phyloP scores from a whole-genome alignment of 2,888 invertebrate species.

The Mamestra brassicae region DNA sequence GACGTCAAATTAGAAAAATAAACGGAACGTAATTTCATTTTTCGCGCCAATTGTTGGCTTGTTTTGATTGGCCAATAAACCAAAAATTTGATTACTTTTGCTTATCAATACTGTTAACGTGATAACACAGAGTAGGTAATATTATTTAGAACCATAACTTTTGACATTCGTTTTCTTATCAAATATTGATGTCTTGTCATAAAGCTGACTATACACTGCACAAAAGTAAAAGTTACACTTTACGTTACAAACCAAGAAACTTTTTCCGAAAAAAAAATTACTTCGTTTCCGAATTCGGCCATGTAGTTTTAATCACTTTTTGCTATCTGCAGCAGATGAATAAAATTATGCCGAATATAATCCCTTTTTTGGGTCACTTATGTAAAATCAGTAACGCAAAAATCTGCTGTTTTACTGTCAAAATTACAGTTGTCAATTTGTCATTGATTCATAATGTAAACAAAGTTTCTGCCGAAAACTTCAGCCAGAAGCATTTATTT shows the following conservation, averaged over 20 bases:
- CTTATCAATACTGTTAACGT: conserved; percentile 1
- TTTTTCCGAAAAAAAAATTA: too few species aligned
- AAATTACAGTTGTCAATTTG: conserved; percentile 6
- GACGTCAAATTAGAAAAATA: too few species aligned
- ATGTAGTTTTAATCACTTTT: not conserved
- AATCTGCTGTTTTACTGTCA: conserved; percentile 8
- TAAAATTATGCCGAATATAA: not conserved
- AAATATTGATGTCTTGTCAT: not conserved
- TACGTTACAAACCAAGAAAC: too few species aligned
- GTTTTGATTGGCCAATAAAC: not conserved
- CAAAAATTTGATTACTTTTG: not conserved
- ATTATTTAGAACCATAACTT: not conserved
- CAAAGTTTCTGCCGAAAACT: conserved; percentile 1
- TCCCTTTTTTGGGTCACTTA: too few species aligned
- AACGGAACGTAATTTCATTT: conserved; percentile 15
- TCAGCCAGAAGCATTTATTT: too few species aligned
- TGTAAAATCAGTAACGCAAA: too few species aligned
- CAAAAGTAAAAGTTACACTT: not conserved
- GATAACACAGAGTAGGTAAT: too few species aligned
- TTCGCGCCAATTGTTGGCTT: conserved; percentile 7
- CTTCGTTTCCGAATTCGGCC: too few species aligned
- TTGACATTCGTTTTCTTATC: conserved; percentile 24
- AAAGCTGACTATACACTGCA: conserved; percentile 27
- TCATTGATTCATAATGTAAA: not conserved
- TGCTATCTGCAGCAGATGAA: too few species aligned